phyloP scores from a whole-genome alignment of 2,797 vertebrate species.

The Carcharodon carcharias region DNA sequence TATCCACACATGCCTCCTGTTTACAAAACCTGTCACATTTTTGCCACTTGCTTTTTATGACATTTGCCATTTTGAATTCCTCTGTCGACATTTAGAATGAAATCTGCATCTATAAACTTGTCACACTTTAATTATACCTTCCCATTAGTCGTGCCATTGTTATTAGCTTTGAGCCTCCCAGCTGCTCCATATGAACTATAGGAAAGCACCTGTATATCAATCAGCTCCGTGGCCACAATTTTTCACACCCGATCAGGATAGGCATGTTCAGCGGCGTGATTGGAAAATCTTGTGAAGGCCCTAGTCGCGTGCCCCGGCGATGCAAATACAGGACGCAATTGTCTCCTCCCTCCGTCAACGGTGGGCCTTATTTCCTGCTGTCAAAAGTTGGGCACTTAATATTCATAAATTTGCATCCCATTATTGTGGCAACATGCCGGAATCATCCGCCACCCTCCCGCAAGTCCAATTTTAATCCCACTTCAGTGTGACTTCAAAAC shows the following conservation, averaged over 20 bases:
- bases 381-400: too few species aligned
- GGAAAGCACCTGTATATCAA: neutral
- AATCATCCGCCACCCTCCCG: too few species aligned
- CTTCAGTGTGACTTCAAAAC: too few species aligned
- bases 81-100: neutral
- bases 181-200: neutral
- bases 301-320: too few species aligned
- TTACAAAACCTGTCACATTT: neutral
- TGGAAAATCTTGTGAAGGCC: too few species aligned
- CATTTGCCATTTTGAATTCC: neutral
- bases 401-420: too few species aligned
- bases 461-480: too few species aligned
- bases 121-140: neutral
- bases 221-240: neutral
- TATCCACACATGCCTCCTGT: neutral
- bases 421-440: too few species aligned
- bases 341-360: too few species aligned
- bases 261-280: too few species aligned
- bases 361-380: too few species aligned
- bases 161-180: neutral
- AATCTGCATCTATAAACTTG: neutral
- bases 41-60: neutral
- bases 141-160: neutral
- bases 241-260: neutral
- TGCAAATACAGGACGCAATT: too few species aligned